Conservation (phyloP, 2,888 invertebrate species). For the Homarus gammarus region DNA sequence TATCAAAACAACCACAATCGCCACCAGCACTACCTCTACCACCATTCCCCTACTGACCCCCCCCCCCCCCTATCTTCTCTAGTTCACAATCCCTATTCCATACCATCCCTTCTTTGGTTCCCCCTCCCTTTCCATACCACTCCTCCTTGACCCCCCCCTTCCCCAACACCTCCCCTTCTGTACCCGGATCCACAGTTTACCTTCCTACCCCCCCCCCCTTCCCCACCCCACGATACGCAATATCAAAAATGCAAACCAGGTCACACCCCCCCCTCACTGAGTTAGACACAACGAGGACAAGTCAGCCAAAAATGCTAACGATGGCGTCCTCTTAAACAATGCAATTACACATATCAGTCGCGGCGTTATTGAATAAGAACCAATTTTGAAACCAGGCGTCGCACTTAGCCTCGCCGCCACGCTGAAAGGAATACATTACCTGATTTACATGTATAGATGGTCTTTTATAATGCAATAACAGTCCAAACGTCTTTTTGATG, state of each 20-base stretch:
- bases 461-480: conserved; percentile 24
- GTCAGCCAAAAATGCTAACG: conserved; percentile 40
- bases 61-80: too few species aligned
- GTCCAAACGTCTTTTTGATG: conserved; percentile 27
- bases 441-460: conserved; percentile 42
- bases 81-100: too few species aligned
- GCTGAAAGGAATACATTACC: conserved; percentile 41
- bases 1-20: too few species aligned
- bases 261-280: background rate
- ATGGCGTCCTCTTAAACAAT: conserved; percentile 38
- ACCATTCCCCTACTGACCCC: too few species aligned
- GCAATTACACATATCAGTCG: conserved; percentile 57
- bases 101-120: too few species aligned
- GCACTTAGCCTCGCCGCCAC: background rate
- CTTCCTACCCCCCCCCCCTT: background rate
- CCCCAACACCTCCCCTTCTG: background rate
- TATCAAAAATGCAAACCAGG: background rate
- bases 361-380: conserved; percentile 54
- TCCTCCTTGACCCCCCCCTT: background rate
- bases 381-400: background rate
- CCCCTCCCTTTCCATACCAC: background rate
- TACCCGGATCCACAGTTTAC: background rate
- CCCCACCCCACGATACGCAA: background rate
- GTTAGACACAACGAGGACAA: too few species aligned
- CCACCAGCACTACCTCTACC: background rate